Base-by-base conservation (phyloP, 2,797 vertebrate genomes). In the Calcarius lapponicus region DNA sequence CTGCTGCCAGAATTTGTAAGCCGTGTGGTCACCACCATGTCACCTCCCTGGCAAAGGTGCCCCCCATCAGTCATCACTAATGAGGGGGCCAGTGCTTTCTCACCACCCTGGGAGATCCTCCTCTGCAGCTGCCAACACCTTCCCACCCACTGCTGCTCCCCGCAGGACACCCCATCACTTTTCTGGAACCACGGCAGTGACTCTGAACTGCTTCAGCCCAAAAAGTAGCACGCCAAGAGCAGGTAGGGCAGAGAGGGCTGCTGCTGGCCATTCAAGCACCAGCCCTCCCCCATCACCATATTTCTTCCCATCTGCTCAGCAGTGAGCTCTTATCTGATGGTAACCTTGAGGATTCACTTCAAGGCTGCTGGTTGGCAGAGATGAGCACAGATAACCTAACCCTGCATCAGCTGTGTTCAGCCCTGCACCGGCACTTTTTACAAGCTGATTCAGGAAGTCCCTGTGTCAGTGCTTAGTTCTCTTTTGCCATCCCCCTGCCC, bases 291-390 rank as follows among this genome's bases (percentile, higher is more conserved):
- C 80, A 42, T 69, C 75, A 80, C 86, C 78, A 72, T 95, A 92
- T 93, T 96, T 96, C 78, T 93, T 95, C 83, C 92, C 95, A 94
- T 90, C 95, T 96, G 95, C 91, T 97, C n/a, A 1, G 88, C 80
- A 85, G 71, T 6, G 3, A 67, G 90, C 60, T 92, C 60, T 84
- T 85, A 80, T 32, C 90, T 88, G 80, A 62, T 25, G 0, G n/a
- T 96, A 96, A 95, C 95, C 93, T 95, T 95, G 93, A 97, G 67
- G 54, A 81, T 64, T 80, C 11, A 1, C 42, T 94, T 66, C 2
- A 9, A 85, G 43, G 54, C 93, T 73, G 42, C 73, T 72, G 70
- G 56, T 83, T 84, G 51, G 43, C 14, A 4, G 64, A 50, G n/a
- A 53, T 1, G 7, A 66, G 60, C 69, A n/a, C 64, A 64, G 64